Base-by-base conservation (phyloP, 1,140 invertebrate species). In the Paramacrobiotus metropolitanus region DNA sequence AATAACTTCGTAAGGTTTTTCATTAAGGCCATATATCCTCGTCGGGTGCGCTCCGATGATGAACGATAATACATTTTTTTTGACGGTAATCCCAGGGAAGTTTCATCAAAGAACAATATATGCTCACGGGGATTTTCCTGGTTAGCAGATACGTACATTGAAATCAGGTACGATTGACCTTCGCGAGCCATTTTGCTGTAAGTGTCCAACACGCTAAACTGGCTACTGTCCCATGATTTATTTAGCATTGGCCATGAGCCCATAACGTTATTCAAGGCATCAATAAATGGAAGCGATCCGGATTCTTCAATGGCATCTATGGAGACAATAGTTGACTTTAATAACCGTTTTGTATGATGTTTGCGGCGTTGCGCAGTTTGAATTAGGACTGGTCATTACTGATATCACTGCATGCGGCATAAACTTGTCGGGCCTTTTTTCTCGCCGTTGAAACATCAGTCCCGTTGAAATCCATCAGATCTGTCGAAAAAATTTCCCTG, bases 111-210 rank as follows among this genome's bases (percentile, higher is more conserved):
- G 28, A 55, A 55, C 15, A 55, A 9, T 15, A 55, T 55, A 28
- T 55, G 15, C 24, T 55, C 48, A 55, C 48, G 48, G 15, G 48
- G 48, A 24, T 55, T 55, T 24, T 55, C 48, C 48, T 55, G 48
- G 48, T 55, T 55, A 24, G 48, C 48, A 15, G 48, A 55, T 15
- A 55, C 48, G 48, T 55, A 55, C 15, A 24, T 24, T 15, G 48
- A 15, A 15, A 55, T 55, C 4, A 55, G 48, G 28, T 55, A 55
- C 15, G 15, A 15, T 55, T 55, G 48, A 20, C 48, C 48, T 55
- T 55, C 48, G 28, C 48, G 48, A 4, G 15, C 15, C 48, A 55
- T 55, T 28, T 55, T 55, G 15, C 15, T 4, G 24, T 55, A 55
- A 24, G 48, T 55, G 48, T 28, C 28, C 48, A 55, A 28, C 15